Conservation (phyloP, 2,888 invertebrate genomes). For the Danaus chrysippus region DNA sequence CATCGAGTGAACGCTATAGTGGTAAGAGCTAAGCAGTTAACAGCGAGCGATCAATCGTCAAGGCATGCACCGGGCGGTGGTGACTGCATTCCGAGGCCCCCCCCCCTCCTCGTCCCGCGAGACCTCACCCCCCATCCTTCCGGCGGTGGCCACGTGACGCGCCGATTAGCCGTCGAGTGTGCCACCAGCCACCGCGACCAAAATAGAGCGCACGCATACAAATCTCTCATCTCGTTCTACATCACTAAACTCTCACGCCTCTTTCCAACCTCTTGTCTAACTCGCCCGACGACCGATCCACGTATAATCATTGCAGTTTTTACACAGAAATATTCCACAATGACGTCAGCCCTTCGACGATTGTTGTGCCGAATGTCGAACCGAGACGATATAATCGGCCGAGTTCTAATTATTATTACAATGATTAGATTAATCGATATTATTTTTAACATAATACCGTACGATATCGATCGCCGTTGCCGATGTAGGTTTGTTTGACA, state of each 20-base stretch:
- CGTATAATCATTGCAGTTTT: conserved; percentile 32
- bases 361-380: neutral
- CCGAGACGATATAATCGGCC: no score
- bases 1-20: conserved; percentile 19
- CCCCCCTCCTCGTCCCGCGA: conserved; percentile 43
- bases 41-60: conserved; percentile 61
- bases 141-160: conserved; percentile 75
- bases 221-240: conserved; percentile 60
- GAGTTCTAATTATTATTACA: neutral
- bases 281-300: conserved; percentile 38
- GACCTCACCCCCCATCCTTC: conserved; percentile 70
- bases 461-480: conserved; percentile 25
- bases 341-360: conserved; percentile 24
- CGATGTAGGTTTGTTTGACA: conserved; percentile 36
- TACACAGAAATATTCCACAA: conserved; percentile 26
- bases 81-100: conserved; percentile 74
- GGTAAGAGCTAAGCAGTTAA: conserved; percentile 35
- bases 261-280: conserved; percentile 44
- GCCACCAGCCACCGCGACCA: conserved; percentile 74
- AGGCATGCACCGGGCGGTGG: conserved; percentile 66
- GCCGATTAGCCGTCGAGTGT: conserved; percentile 75
- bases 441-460: conserved; percentile 4
- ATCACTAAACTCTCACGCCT: conserved; percentile 57
- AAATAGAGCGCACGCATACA: conserved; percentile 72
- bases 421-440: neutral